Base-by-base conservation (phyloP, 2,113 vertebrate genomes). In the Rhinopithecus roxellana region DNA sequence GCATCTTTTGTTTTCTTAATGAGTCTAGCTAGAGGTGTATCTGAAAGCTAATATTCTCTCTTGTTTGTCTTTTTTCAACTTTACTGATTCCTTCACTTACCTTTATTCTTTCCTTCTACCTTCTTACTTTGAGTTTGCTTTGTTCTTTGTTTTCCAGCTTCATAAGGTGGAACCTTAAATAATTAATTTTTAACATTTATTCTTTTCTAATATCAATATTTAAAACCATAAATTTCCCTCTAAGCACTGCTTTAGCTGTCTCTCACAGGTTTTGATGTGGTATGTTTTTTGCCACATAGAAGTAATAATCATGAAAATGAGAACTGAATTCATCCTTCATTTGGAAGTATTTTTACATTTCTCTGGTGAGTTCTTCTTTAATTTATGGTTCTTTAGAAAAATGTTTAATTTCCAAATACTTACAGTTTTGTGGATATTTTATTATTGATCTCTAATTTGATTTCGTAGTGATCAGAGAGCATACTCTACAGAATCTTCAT, bases 361-460 rank as follows among this genome's bases (percentile, higher is more conserved):
- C 17, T 67, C 30, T 74, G 43, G 23, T 88, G 38, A 59, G 48
- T 93, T 57, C 30, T 92, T 57, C 27, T 90, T 75, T 97, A 67
- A 94, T 52, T 92, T 5, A 48, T 23, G 32, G 16, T 64, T 87
- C 45, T 90, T 67, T 45, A 90, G 52, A 74, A 96, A 83, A 86
- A 86, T 38, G 5, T 32, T 82, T 77, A 72, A 48, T 61, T 86
- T 93, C 55, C 25, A 79, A 90, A 89, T 79, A 78, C 80, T 70
- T 84, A 5, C 20, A 61, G 23, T 52, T 78, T 92, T 61, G 32
- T 59, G 13, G 23, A 3, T 94, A 9, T 55, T 89, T 91, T 83
- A 64, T 91, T 79, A 64, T 48, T 90, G 50, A 92, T 64, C 84
- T 75, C 50, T 81, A 64, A 94, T 94, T 84, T 75, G 48, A 69